Conservation (phyloP, 92 coral and sea anemone species). For the Palythoa grandis region DNA sequence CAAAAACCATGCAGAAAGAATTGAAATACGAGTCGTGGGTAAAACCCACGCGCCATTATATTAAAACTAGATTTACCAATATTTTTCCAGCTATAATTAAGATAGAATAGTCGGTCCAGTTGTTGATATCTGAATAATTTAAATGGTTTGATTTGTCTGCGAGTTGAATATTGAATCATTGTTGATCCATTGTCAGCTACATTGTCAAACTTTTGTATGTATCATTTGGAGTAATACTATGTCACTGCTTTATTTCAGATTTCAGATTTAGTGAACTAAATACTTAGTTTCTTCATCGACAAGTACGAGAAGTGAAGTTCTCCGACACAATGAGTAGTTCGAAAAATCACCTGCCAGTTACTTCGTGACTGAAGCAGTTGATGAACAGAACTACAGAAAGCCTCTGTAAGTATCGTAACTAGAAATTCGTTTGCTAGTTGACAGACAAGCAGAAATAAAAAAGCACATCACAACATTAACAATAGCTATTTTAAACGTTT, state of each 20-base stretch:
- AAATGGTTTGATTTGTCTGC: neutral
- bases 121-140: neutral
- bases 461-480: neutral
- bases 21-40: neutral
- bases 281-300: neutral
- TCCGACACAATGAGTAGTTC: neutral
- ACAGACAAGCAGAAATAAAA: neutral
- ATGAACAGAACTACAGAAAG: neutral
- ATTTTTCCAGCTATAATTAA: neutral
- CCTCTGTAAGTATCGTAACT: neutral
- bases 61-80: neutral
- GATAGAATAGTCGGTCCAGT: neutral
- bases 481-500: neutral
- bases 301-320: neutral
- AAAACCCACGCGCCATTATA: neutral
- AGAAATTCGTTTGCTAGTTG: neutral
- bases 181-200: neutral
- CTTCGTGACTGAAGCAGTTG: neutral
- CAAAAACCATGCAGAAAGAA: neutral
- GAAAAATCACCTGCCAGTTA: neutral
- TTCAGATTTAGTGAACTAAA: neutral
- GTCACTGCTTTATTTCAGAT: neutral
- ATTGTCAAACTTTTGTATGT: neutral
- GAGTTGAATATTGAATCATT: neutral
- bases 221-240: neutral